Evolutionary conservation across 1,140 invertebrate genomes (phyloP).

Genomic region (Bombus terrestris): DNA sequence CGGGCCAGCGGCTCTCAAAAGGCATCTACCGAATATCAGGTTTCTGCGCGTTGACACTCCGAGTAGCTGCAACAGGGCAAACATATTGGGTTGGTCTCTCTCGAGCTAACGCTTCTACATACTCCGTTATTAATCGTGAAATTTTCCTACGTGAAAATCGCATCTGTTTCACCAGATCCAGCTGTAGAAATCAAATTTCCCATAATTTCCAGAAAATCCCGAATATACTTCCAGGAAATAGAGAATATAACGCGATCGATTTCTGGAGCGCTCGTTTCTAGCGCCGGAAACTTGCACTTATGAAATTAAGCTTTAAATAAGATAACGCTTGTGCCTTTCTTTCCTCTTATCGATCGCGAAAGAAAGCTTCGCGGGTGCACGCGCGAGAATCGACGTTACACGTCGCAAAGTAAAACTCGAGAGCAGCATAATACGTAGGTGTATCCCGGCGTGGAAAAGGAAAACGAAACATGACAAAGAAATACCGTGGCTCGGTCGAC

Average conservation of each 20-base stretch:
- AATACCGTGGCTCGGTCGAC: background rate
- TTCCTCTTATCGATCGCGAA: slow-evolving; percentile 19
- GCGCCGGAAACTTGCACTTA: background rate
- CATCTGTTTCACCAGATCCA: background rate
- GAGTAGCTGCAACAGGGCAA: slow-evolving; percentile 23
- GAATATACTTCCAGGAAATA: too few relatives aligned
- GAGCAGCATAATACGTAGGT: background rate
- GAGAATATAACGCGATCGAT: background rate
- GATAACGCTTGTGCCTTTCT: slow-evolving; percentile 8
- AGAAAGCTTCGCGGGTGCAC: background rate
- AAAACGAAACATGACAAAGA: background rate
- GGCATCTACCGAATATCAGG: slow-evolving; percentile 49
- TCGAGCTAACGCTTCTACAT: background rate
- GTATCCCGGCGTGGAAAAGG: background rate
- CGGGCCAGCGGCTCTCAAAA: slow-evolving; percentile 62
- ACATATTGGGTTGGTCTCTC: background rate
- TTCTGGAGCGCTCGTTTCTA: background rate
- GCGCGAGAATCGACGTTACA: background rate
- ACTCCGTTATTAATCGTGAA: background rate
- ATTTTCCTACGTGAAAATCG: background rate
- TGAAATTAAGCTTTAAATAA: slow-evolving; percentile 34
- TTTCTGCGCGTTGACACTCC: slow-evolving; percentile 39
- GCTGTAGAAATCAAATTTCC: background rate
- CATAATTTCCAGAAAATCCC: background rate
- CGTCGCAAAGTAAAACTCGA: too few relatives aligned